These are phyloP conservation scores for Melikaiella ostensackeni DNA, from an alignment of 2,888 invertebrate species.

Conservation along the genomic window DNA sequence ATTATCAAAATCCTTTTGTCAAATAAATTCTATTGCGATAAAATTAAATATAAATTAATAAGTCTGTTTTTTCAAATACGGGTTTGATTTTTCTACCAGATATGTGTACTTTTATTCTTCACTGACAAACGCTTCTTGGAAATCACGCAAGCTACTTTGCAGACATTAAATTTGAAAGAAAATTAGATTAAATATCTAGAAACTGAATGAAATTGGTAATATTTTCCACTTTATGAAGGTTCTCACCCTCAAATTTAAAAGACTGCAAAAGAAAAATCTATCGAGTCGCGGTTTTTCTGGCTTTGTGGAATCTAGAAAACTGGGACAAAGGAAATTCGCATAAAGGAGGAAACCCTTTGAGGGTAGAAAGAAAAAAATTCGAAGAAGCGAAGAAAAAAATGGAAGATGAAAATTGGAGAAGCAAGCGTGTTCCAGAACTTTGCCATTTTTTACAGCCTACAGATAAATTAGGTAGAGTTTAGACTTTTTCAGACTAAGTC, in stretches of 20 bases:
- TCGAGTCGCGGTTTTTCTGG: constrained; percentile 3
- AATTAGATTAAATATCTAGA: background rate
- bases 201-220: constrained; percentile 6
- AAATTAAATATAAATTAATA: background rate
- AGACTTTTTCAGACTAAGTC: constrained; percentile 30
- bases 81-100: background rate
- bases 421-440: constrained; percentile 31
- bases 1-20: background rate
- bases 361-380: background rate
- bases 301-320: constrained; percentile 17
- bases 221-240: background rate
- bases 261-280: background rate
- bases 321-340: constrained; percentile 21
- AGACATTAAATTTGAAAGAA: background rate
- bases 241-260: background rate
- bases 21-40: background rate
- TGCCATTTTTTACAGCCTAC: constrained; percentile 6
- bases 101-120: background rate
- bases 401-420: background rate
- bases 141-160: background rate
- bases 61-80: background rate
- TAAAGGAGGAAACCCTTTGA: constrained; percentile 25
- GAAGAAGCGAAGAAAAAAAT: constrained; percentile 11
- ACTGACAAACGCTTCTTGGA: background rate
- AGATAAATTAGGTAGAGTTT: constrained; percentile 30